These are phyloP conservation scores for Teinopalpus imperialis DNA, from an alignment of 2,888 invertebrate genomes.

Conservation along the genomic window DNA sequence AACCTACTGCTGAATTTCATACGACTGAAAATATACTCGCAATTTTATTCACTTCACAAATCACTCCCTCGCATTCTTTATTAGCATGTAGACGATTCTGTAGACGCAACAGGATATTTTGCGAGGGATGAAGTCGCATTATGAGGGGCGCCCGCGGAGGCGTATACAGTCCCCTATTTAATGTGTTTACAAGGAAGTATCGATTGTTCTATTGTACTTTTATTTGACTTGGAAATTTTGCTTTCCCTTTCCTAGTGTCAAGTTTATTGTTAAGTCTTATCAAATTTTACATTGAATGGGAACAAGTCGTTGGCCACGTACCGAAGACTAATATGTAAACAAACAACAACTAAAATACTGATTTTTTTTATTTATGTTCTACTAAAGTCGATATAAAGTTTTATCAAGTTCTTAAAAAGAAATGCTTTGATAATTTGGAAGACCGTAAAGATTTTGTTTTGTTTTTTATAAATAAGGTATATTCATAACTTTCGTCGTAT, in stretches of 20 bases:
- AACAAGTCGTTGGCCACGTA: no score
- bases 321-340: no score
- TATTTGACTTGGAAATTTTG: conserved; percentile 78
- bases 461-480: no score
- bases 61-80: conserved; percentile 70
- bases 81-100: conserved; percentile 68
- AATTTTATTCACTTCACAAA: conserved; percentile 56
- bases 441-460: no score
- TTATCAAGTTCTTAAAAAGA: no score
- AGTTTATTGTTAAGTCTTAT: conserved; percentile 53
- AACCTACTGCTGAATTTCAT: conserved; percentile 21
- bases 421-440: no score
- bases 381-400: no score
- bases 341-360: no score
- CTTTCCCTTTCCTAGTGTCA: conserved; percentile 49
- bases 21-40: conserved; percentile 34
- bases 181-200: conserved; percentile 81
- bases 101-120: conserved; percentile 76
- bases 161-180: conserved; percentile 57
- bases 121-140: conserved; percentile 65
- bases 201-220: conserved; percentile 78
- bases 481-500: no score
- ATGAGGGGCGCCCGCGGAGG: conserved; percentile 45
- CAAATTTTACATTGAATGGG: conserved; percentile 35
- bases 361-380: no score